Conservation (phyloP, 1,140 invertebrate species). For the Charaxes varanes region DNA sequence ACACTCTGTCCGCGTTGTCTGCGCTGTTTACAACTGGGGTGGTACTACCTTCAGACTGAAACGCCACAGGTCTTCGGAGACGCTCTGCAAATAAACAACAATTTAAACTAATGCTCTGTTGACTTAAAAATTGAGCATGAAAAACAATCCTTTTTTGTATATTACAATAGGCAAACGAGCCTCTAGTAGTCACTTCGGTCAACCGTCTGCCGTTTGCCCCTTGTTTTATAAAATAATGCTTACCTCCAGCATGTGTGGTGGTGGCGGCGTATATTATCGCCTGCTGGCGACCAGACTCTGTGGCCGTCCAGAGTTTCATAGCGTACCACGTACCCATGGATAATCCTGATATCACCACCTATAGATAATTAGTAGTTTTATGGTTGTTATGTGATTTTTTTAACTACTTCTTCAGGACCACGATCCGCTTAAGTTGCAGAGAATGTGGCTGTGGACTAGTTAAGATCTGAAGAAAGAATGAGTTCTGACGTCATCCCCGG, state of each 20-base stretch:
- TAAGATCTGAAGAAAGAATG: too few species aligned
- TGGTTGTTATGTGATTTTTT: neutral
- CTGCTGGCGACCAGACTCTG: conserved; percentile 81
- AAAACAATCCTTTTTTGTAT: too few species aligned
- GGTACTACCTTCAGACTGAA: conserved; percentile 41
- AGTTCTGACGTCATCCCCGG: too few species aligned
- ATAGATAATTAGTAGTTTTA: conserved; percentile 1
- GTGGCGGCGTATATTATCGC: conserved; percentile 83
- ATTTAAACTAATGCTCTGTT: too few species aligned
- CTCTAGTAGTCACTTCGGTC: too few species aligned
- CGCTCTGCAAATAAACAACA: conserved; percentile 32
- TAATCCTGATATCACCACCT: conserved; percentile 75
- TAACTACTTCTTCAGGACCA: neutral
- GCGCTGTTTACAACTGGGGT: conserved; percentile 9
- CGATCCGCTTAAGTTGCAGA: neutral
- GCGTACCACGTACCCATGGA: conserved; percentile 83
- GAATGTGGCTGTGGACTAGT: neutral
- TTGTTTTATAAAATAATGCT: neutral
- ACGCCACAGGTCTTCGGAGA: conserved; percentile 52
- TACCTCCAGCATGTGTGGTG: conserved; percentile 82
- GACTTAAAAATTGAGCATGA: too few species aligned
- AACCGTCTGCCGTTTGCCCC: too few species aligned
- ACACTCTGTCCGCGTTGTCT: conserved; percentile 44
- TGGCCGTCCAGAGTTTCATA: conserved; percentile 82
- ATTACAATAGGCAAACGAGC: too few species aligned